A percentile compares a stretch with the other conserved stretches of the same genome.
phyloP scores from a whole-genome alignment of 2,888 invertebrate species.

The Cosmia pyralina region DNA sequence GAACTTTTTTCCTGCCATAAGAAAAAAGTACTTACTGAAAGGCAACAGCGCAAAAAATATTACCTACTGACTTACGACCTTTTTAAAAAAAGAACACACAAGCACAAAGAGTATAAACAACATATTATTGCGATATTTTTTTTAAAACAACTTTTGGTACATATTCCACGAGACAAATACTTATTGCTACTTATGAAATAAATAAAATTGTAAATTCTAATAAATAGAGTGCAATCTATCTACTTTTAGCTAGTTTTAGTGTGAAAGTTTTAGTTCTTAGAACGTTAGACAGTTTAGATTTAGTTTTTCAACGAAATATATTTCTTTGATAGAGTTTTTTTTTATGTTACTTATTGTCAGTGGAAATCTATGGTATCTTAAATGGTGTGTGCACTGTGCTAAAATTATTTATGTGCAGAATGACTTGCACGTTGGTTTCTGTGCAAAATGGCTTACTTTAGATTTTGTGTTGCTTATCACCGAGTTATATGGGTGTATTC shows the following conservation, averaged over 20 bases:
- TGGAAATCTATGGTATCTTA: conserved; percentile 30
- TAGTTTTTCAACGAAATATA: conserved; percentile 56
- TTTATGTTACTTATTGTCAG: conserved; percentile 16
- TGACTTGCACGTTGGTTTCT: not conserved
- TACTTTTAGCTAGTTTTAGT: conserved; percentile 74
- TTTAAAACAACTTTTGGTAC: conserved; percentile 48
- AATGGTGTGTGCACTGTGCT: not conserved
- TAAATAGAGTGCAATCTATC: conserved; percentile 76
- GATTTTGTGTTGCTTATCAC: not conserved
- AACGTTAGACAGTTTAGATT: conserved; percentile 60
- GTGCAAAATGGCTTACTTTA: conserved; percentile 5
- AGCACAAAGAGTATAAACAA: conserved; percentile 39
- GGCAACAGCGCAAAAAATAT: not conserved
- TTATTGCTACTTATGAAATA: conserved; percentile 61
- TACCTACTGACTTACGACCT: conserved; percentile 48
- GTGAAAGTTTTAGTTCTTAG: conserved; percentile 70
- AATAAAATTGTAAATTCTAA: conserved; percentile 67
- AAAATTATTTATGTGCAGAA: not conserved
- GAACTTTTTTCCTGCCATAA: not conserved
- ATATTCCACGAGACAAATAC: conserved; percentile 60
- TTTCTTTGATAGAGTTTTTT: conserved; percentile 35
- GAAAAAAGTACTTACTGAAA: not conserved
- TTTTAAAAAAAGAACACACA: conserved; percentile 31
- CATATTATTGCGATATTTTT: conserved; percentile 54
- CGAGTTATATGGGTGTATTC: too few species aligned